Evolutionary conservation across 2,888 invertebrate species (phyloP), one percentile per base, ranked within the genome.

Genomic region (Brenthis ino): DNA sequence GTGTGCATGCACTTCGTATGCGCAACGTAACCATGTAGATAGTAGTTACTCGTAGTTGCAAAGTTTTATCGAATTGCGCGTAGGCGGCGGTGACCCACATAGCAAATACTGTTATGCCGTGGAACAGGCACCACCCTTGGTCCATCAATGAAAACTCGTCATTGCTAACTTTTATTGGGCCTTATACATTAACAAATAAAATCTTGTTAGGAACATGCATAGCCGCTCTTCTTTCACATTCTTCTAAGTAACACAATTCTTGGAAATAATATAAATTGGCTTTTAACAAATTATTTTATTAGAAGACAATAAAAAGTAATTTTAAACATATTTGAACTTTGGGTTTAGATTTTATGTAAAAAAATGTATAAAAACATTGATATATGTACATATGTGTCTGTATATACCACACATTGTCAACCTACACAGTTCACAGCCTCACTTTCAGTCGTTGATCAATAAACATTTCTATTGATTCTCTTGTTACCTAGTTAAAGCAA

Each of bases 81-180:
- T 89, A 85, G 88, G 86, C 89, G 90, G 84, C 86, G 87, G 86
- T 92, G 92, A 91, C 92, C 92, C 89, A 91, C 84, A 90, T 92
- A 82, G 83, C 65, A 74, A 70, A 76, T 76, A 80, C 70, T 81
- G 83, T 80, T 82, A 80, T 80, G 83, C 81, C 84, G 82, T 86
- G 83, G 83, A 82, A 82, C 83, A 82, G 85, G 84, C 84, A 84
- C 84, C 79, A 67, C 77, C 87, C 84, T 83, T 79, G 83, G 85
- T 82, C 84, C 87, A 86, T 85, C 84, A 76, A 75, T 73, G 74
- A 80, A 72, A 82, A 77, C 81, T 78, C 74, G 67, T 64, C 53
- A 70, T 70, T 74, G 75, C 76, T 74, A 84, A 84, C 79, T 80
- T 64, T 67, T 50, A 64, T 24, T 54, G 24, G 11, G 28, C 54